A percentile compares a stretch with the other conserved stretches of the same genome.
Conservation (phyloP, 1,140 invertebrate species). For the Drosophila novamexicana region DNA sequence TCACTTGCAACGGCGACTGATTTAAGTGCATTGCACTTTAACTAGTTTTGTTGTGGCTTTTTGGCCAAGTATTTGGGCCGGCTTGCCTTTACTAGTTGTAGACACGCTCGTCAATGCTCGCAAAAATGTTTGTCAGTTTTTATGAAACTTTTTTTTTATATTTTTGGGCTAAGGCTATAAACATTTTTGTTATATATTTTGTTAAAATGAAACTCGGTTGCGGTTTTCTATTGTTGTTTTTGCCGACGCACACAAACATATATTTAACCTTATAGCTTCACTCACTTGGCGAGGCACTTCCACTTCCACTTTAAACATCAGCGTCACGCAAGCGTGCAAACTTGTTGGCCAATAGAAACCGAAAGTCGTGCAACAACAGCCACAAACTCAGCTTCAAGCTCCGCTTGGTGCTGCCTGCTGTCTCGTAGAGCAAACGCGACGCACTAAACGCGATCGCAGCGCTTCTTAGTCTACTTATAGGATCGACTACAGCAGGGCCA, state of each 20-base stretch:
- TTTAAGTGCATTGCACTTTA: conserved; percentile 39
- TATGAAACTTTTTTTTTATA: conserved; percentile 18
- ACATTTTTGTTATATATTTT: conserved; percentile 26
- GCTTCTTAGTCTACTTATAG: conserved; percentile 81
- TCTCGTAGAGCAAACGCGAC: conserved; percentile 71
- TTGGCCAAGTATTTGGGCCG: conserved; percentile 23
- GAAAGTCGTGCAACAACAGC: conserved; percentile 38
- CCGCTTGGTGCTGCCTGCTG: conserved; percentile 30
- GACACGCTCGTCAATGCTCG: background rate
- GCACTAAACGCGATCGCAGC: conserved; percentile 75
- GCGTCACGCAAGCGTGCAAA: conserved; percentile 54
- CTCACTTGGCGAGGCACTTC: conserved; percentile 24
- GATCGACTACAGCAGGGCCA: conserved; percentile 9
- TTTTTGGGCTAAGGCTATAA: background rate
- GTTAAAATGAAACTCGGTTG: conserved; percentile 16
- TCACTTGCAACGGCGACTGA: conserved; percentile 30
- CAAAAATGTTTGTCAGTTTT: background rate
- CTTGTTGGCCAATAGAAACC: conserved; percentile 50
- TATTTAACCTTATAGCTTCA: conserved; percentile 20
- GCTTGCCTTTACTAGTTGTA: conserved; percentile 23
- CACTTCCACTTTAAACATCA: conserved; percentile 26
- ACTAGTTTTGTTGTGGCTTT: conserved; percentile 23
- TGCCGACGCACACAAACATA: conserved; percentile 36
- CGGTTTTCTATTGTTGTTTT: conserved; percentile 59
- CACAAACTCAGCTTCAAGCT: conserved; percentile 23